Base-by-base conservation (phyloP, 2,888 invertebrate genomes). In the Drosophila mettleri region DNA sequence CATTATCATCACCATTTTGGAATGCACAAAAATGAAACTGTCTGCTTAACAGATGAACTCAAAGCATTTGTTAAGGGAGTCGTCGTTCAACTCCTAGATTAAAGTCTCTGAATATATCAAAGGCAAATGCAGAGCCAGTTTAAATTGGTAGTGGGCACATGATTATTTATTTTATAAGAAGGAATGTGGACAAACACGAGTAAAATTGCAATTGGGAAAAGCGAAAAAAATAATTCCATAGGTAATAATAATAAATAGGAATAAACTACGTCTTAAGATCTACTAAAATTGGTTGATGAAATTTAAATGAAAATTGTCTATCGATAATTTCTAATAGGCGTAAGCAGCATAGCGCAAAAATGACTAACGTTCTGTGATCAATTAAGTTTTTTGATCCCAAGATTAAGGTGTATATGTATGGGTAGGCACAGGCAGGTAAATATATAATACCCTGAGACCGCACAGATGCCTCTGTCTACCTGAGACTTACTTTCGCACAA, bases 391-490 rank as follows among this genome's bases (percentile, higher is more conserved):
- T 29, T 1, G 45, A 18, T 10, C 3, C 7, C 3, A 12, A 29
- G 27, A 45, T 45, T 27, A 27, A 27, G 10, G 27, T n/a, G 10
- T 16, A 38, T 39, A 39, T 22, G 43, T 2, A 22, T 22, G n/a
- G 22, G 41, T 22, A 24, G 6, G 10, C 16, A 29, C 27, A 18
- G 45, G 12, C 45, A 45, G 45, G 27, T 29, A 45, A 16, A 27
- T 2, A 39, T 14, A 14, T 22, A 41, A 27, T 16, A 10, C 12
- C 16, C 45, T 12, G 7, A 12, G 45, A 29, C 27, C 29, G 45
- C 45, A 45, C 29, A 29, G 45, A 29, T 29, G 45, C 45, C 18
- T 6, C 45, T 29, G 16, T 45, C 45, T 45, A 45, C 45, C 45
- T 45, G 45, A 16, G 45, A 12, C 18, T 29, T 12, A 18, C 45